Base-by-base conservation (phyloP, 2,888 invertebrate genomes). In the Hartigia nigra region DNA sequence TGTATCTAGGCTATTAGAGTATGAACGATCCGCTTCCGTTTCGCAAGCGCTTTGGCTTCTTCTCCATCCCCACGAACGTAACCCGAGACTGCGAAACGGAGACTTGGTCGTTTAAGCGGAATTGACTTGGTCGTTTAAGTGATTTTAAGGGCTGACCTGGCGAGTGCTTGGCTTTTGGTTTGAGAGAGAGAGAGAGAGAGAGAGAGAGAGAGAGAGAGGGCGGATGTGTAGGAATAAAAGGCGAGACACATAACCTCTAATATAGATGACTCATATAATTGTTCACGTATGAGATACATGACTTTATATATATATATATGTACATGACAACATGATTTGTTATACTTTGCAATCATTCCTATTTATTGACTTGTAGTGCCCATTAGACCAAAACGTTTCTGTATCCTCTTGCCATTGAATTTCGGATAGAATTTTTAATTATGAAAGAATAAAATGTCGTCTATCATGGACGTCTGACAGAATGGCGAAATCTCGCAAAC, bases 61-160 rank as follows among this genome's bases (percentile, higher is more conserved):
- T 5, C 55, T 55, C 23, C 23, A 9, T 23, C 55, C 55, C 23
- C 23, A 55, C 55, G 55, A 55, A 23, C 23, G 55, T 23, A 55
- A 55, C 55, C 9, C 23, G 55, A 55, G 14, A 23, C 75, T 69
- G 34, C 75, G 55, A 75, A 77, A 79, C 82, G 84, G 55, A 82
- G 80, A 82, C 80, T 80, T 32, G 76, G 35, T 75, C 77, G 76
- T 74, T 72, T 70, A 75, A 69, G 70, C 74, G 80, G 81, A 82
- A 78, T 79, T 69, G 69, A 69, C 76, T 81, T 80, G 69, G 55
- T 70, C 70, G 55, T 79, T 81, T 83, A 81, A 84, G 74, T 79
- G 75, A 80, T 36, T 69, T 69, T 78, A 78, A 82, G 80, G 80
- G 74, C 34, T 55, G 55, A 23, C 23, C 23, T 23, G 55, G 55